phyloP scores from a whole-genome alignment of 2,797 vertebrate genomes.

The Microctenopoma stevenorrisi region DNA sequence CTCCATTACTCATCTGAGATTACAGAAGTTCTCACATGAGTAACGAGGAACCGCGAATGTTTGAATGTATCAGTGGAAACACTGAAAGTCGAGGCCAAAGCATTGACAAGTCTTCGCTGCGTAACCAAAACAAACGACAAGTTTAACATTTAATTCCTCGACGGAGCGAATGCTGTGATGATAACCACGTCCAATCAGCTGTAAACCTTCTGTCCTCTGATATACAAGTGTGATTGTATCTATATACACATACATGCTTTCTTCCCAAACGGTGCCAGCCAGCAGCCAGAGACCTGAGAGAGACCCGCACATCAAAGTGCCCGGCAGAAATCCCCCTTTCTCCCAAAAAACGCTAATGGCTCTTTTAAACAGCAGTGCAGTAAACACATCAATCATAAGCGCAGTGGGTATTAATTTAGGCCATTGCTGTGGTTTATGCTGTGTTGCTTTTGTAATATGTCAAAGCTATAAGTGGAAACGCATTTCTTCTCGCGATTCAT shows the following conservation, averaged over 20 bases:
- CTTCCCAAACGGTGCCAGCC: constrained; percentile 43
- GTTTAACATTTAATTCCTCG: constrained; percentile 34
- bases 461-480: constrained; percentile 35
- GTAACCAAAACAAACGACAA: constrained; percentile 36
- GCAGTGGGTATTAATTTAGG: constrained; percentile 49
- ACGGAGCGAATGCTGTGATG: constrained; percentile 13
- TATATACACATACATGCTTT: constrained; percentile 37
- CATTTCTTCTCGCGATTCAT: constrained; percentile 44
- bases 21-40: neutral
- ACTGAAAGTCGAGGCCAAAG: neutral
- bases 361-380: constrained; percentile 46
- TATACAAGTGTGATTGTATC: constrained; percentile 46
- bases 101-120: constrained; percentile 9
- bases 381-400: constrained; percentile 70
- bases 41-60: constrained; percentile 8
- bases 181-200: constrained; percentile 35
- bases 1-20: constrained; percentile 11
- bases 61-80: constrained; percentile 16
- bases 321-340: constrained; percentile 19
- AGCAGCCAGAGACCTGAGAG: constrained; percentile 31
- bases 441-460: constrained; percentile 33
- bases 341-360: constrained; percentile 50
- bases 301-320: constrained; percentile 56
- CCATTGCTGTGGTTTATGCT: constrained; percentile 36
- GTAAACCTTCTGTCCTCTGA: constrained; percentile 35